Evolutionary conservation across 2,797 vertebrate species (phyloP).

Genomic region (Lemur catta): DNA sequence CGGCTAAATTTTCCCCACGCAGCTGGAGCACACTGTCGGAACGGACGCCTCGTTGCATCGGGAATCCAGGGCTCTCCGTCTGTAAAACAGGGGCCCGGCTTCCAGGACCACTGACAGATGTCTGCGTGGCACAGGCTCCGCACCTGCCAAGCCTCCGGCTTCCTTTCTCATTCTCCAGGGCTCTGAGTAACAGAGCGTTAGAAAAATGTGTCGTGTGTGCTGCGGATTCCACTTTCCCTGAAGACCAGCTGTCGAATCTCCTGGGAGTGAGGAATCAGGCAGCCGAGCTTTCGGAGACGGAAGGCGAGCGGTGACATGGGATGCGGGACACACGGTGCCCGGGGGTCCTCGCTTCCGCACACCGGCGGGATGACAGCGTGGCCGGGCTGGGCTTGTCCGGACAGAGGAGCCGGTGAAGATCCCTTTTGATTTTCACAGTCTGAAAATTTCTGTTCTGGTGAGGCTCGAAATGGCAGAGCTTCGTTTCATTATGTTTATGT

Average conservation of each 20-base stretch:
- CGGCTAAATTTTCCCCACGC: neutral
- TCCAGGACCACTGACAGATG: constrained; percentile 38
- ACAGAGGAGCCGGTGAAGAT: neutral
- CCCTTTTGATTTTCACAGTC: neutral
- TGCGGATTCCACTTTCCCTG: constrained; percentile 73
- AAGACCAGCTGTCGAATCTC: constrained; percentile 59
- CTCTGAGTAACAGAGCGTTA: constrained; percentile 71
- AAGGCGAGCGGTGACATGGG: constrained; percentile 46
- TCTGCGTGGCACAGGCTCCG: constrained; percentile 71
- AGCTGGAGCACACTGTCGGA: constrained; percentile 10
- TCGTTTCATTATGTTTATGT: neutral
- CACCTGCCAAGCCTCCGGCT: constrained; percentile 81
- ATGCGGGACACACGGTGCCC: neutral
- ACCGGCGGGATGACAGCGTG: rapidly evolving
- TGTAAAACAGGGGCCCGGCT: neutral
- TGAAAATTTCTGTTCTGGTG: neutral
- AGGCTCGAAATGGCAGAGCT: neutral
- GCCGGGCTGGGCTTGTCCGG: too few relatives aligned
- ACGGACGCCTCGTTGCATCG: neutral
- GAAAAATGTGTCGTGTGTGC: constrained; percentile 57
- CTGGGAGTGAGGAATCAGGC: constrained; percentile 24
- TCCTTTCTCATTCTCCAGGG: constrained; percentile 75
- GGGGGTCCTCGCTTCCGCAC: neutral
- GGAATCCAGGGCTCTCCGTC: constrained; percentile 43
- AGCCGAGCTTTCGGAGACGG: neutral